Percentiles rank a stretch among this genome's conserved stretches.
Conservation (phyloP, 2,797 vertebrate species). For the Rhynchonycteris naso region DNA sequence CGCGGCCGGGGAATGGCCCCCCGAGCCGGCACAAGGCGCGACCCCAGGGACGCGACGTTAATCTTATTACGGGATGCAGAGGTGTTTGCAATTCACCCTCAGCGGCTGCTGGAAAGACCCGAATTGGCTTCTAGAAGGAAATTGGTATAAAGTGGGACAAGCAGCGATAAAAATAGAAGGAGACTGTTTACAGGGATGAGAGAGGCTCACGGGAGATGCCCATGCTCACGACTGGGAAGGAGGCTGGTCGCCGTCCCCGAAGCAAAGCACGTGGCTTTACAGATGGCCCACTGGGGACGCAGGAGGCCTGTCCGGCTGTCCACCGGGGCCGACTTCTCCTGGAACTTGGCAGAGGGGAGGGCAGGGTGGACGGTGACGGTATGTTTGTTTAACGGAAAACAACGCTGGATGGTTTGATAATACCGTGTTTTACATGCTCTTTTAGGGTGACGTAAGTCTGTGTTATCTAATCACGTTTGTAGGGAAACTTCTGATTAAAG, state of each 20-base stretch:
- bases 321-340: neutral
- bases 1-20: neutral
- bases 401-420: neutral
- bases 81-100: neutral
- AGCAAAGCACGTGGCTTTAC: slow-evolving; percentile 26
- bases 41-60: neutral
- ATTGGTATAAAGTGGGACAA: slow-evolving; percentile 17
- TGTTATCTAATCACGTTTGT: neutral
- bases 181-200: slow-evolving; percentile 13
- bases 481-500: neutral
- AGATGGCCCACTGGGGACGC: slow-evolving; percentile 5
- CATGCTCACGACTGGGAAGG: slow-evolving; percentile 42
- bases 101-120: slow-evolving; percentile 14
- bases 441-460: neutral
- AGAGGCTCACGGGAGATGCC: slow-evolving; percentile 26
- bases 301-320: neutral
- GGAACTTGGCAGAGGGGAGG: neutral
- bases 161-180: neutral
- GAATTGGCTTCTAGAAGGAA: slow-evolving; percentile 1
- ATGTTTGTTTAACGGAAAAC: neutral
- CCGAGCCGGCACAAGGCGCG: neutral
- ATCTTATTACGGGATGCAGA: neutral
- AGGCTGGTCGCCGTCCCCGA: neutral
- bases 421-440: neutral
- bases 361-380: neutral